These are phyloP conservation scores for Rhopalosiphum nymphaeae DNA, from an alignment of 2,888 invertebrate genomes.

Conservation along the genomic window DNA sequence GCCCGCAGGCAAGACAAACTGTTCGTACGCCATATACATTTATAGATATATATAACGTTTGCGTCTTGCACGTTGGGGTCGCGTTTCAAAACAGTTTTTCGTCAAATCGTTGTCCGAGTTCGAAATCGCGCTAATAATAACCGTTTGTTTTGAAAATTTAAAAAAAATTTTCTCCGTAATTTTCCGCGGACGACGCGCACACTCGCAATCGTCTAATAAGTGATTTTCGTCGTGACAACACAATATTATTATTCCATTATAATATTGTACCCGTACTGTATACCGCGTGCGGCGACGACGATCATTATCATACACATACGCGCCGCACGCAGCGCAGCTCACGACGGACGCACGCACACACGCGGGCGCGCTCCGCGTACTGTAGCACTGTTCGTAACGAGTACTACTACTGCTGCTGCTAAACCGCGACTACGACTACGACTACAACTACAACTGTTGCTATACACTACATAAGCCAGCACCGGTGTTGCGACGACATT, in stretches of 20 bases:
- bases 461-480: background rate
- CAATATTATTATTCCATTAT: background rate
- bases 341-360: slow-evolving; percentile 33
- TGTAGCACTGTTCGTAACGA: background rate
- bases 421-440: background rate
- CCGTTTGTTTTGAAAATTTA: background rate
- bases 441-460: background rate
- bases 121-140: background rate
- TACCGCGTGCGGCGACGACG: background rate
- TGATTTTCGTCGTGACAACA: background rate
- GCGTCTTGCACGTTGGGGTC: background rate
- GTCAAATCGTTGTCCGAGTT: background rate
- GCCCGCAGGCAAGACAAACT: slow-evolving; percentile 42
- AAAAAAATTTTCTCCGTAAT: background rate
- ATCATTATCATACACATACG: background rate
- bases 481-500: slow-evolving; percentile 26
- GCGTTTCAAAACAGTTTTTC: background rate
- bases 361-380: background rate
- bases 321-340: background rate
- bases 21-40: background rate
- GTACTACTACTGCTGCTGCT: background rate
- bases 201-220: background rate
- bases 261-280: background rate
- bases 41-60: background rate
- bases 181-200: too few relatives aligned